A percentile compares a stretch with the other conserved stretches of the same genome.
Evolutionary conservation across 1,140 invertebrate genomes (phyloP).

Genomic region (Orussus abietinus): DNA sequence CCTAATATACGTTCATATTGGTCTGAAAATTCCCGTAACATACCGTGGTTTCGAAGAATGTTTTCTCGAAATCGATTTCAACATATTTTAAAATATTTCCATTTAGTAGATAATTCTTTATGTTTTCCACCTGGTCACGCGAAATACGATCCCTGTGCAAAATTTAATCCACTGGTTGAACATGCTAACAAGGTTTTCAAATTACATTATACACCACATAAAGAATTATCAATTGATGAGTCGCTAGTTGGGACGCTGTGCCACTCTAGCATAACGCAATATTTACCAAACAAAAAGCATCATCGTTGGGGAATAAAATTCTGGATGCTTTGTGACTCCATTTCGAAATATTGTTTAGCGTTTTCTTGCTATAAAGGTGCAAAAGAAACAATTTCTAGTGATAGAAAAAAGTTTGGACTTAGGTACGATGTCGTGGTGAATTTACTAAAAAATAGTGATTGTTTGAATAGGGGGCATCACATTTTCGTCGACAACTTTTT

Average conservation of each 20-base stretch:
- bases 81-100: constrained; percentile 22
- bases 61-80: constrained; percentile 27
- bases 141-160: constrained; percentile 26
- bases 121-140: constrained; percentile 19
- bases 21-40: constrained; percentile 21
- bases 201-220: constrained; percentile 12
- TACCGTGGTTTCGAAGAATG: constrained; percentile 32
- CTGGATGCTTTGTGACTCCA: constrained; percentile 26
- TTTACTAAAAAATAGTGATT: constrained; percentile 1
- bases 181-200: constrained; percentile 18
- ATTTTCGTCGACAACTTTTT: constrained; percentile 12
- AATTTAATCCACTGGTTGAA: constrained; percentile 26
- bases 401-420: constrained; percentile 1
- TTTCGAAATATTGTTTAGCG: constrained; percentile 25
- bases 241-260: constrained; percentile 13
- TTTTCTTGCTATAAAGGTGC: constrained; percentile 25
- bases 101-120: too few species aligned
- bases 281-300: constrained; percentile 31
- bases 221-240: constrained; percentile 21
- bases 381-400: constrained; percentile 4
- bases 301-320: constrained; percentile 29
- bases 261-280: constrained; percentile 21
- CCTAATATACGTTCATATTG: constrained; percentile 25
- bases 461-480: constrained; percentile 1
- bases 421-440: constrained; percentile 1